Evolutionary conservation across 2,113 vertebrate genomes (phyloP).

Genomic region (Eubucco bourcierii): DNA sequence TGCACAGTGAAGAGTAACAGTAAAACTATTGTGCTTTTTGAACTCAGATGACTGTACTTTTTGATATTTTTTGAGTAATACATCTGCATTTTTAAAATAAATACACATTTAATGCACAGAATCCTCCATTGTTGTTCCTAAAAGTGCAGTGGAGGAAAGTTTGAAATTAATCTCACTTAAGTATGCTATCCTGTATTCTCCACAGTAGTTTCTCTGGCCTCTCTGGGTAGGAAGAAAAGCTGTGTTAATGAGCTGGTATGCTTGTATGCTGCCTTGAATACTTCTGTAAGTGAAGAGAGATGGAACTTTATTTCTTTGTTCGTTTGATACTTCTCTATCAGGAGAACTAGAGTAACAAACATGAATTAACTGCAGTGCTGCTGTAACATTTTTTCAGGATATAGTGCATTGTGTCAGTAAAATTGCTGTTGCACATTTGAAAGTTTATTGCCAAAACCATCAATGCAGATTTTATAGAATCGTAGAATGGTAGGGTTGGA

Average conservation of each 20-base stretch:
- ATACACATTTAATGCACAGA: neutral
- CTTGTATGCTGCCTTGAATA: neutral
- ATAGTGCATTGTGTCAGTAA: neutral
- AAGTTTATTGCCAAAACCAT: neutral
- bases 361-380: neutral
- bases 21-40: neutral
- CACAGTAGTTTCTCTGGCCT: constrained; percentile 11
- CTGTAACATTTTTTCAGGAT: neutral
- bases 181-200: constrained; percentile 42
- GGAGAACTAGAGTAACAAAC: neutral
- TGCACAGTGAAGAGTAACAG: neutral
- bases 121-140: neutral
- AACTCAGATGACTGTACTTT: neutral
- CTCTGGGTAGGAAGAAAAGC: constrained; percentile 25
- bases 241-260: neutral
- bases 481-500: too few species aligned
- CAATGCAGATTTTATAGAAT: neutral
- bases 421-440: neutral
- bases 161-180: constrained; percentile 29
- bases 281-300: neutral
- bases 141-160: neutral
- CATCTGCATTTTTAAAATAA: neutral
- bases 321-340: neutral
- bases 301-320: neutral
- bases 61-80: neutral